Conservation (phyloP, 2,888 invertebrate genomes). For the Nasonia oneida region DNA sequence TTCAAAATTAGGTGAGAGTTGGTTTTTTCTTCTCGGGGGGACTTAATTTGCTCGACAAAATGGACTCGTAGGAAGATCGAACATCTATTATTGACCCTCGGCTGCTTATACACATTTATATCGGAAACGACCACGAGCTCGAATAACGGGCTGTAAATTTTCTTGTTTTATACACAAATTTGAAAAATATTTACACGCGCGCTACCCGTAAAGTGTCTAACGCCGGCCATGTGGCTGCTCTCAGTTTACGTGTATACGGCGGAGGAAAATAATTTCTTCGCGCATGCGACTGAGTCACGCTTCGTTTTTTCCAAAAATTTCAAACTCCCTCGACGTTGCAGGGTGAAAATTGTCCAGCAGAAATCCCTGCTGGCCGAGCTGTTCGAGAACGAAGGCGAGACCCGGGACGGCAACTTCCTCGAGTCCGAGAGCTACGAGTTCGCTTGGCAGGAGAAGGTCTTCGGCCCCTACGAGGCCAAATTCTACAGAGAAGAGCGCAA, state of each 20-base stretch:
- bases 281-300: background rate
- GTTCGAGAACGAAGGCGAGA: constrained; percentile 74
- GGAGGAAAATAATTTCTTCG: background rate
- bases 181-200: constrained; percentile 38
- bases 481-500: constrained; percentile 83
- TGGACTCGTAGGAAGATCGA: too few species aligned
- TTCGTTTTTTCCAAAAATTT: background rate
- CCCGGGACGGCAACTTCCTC: constrained; percentile 74
- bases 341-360: constrained; percentile 75
- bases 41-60: too few species aligned
- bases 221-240: constrained; percentile 24
- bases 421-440: constrained; percentile 78
- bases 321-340: constrained; percentile 61
- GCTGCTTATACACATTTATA: background rate
- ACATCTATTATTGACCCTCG: background rate
- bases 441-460: constrained; percentile 87
- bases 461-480: constrained; percentile 83
- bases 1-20: constrained; percentile 72
- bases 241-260: background rate
- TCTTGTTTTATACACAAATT: background rate
- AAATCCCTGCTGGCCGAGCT: constrained; percentile 75
- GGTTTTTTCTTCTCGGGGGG: background rate
- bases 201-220: background rate
- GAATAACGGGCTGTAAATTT: constrained; percentile 6
- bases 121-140: background rate